Base-by-base conservation (phyloP, 2,797 vertebrate genomes). In the Sebastes oblongus region DNA sequence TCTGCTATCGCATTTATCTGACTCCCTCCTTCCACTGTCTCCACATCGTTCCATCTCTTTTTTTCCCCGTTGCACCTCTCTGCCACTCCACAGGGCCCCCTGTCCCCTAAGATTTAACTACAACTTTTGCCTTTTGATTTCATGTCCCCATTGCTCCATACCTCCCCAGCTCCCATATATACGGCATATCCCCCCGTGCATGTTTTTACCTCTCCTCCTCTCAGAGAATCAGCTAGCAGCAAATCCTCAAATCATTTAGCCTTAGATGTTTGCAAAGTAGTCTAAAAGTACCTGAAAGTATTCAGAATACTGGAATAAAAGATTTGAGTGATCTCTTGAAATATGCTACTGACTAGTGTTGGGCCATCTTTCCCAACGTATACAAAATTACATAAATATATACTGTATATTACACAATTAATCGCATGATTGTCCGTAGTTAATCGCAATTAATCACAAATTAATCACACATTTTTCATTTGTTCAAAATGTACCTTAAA, bases 61-160 rank as follows among this genome's bases (percentile, higher is more conserved):
- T 71, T 66, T 56, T 8, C 8, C 80, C 79, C 67, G 71, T 66
- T 82, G 65, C 88, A 85, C 72, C 65, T 69, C 61, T 83, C 60
- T 78, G 73, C 65, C 8, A 58, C 77, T 91, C 90, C 88, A 86
- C 66, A 67, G 87, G 84, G 87, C 56, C 77, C 62, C 27, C 20
- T 77, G 89, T 91, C 89, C 91, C 89, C 42, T 78, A 89, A 91
- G 90, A 91, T 82, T 88, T 69, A 71, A 58, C 71, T 68, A 78
- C 73, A 39, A 81, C 36, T 84, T 86, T 79, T 25, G 73, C 75
- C 77, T 88, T 84, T 90, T 91, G 83, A 91, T 90, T 92, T 87
- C 64, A 78, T 77, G 81, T 90, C 87, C 88, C 85, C 24, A 64
- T 77, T 56, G 81, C 75, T 65, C 67, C 42, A 55, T 8, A 50